Evolutionary conservation across 2,888 invertebrate species (phyloP).

Genomic region (Autographa gamma): DNA sequence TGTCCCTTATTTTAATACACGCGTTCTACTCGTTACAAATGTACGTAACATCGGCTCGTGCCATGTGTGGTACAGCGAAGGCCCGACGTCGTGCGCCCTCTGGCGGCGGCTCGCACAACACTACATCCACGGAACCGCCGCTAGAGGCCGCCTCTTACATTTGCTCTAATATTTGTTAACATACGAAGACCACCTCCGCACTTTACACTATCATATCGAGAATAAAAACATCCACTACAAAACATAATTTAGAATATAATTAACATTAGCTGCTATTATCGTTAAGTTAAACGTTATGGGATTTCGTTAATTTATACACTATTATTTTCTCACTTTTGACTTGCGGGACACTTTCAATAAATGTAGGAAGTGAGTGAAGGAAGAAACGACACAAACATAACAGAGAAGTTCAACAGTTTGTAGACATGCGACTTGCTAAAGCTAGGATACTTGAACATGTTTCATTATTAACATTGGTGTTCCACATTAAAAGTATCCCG

Average conservation of each 20-base stretch:
- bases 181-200: conserved; percentile 59
- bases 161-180: conserved; percentile 58
- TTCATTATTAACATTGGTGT: conserved; percentile 47
- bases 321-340: conserved; percentile 72
- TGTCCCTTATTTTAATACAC: conserved; percentile 80
- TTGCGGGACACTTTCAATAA: conserved; percentile 73
- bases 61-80: conserved; percentile 65
- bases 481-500: conserved; percentile 69
- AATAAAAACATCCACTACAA: conserved; percentile 83
- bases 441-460: conserved; percentile 41
- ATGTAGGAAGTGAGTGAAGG: conserved; percentile 37
- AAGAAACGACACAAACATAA: conserved; percentile 42
- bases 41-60: conserved; percentile 66
- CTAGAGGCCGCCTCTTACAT: conserved; percentile 47
- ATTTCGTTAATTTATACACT: conserved; percentile 69
- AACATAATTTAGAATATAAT: conserved; percentile 82
- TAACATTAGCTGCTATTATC: conserved; percentile 66
- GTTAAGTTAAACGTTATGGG: conserved; percentile 61
- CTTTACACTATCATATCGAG: conserved; percentile 69
- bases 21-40: conserved; percentile 78
- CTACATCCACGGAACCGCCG: conserved; percentile 8
- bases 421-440: conserved; percentile 47
- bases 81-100: conserved; percentile 63
- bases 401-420: conserved; percentile 38
- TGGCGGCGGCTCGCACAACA: neutral